Evolutionary conservation across 2,888 invertebrate genomes (phyloP).

Genomic region (Aproaerema taeniolella): DNA sequence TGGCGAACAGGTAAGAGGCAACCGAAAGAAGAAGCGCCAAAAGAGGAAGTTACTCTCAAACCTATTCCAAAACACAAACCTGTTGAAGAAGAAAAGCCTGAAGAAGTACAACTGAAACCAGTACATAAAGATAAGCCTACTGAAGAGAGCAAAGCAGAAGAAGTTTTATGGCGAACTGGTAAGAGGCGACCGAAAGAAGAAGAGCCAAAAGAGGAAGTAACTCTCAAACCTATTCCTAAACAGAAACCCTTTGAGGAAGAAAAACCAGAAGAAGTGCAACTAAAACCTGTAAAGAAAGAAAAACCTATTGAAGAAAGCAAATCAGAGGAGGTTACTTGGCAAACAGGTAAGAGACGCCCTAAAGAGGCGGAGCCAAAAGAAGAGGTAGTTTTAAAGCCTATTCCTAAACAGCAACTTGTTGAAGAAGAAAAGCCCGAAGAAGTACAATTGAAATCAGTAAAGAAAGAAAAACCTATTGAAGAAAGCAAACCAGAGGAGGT

Average conservation of each 20-base stretch:
- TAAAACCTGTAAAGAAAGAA: conserved; percentile 38
- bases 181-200: conserved; percentile 32
- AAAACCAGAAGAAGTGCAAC: conserved; percentile 32
- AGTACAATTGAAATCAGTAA: conserved; percentile 25
- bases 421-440: conserved; percentile 37
- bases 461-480: conserved; percentile 27
- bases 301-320: conserved; percentile 33
- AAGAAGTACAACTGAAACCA: conserved; percentile 47
- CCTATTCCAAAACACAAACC: conserved; percentile 40
- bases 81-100: conserved; percentile 37
- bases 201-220: conserved; percentile 50
- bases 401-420: conserved; percentile 31
- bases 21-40: conserved; percentile 36
- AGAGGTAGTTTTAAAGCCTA: conserved; percentile 31
- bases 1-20: conserved; percentile 39
- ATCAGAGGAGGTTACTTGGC: conserved; percentile 42
- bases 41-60: conserved; percentile 43
- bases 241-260: conserved; percentile 29
- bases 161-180: conserved; percentile 33
- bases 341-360: conserved; percentile 31
- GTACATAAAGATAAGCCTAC: conserved; percentile 31
- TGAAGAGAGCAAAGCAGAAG: conserved; percentile 50
- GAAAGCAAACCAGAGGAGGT: conserved; percentile 46
- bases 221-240: conserved; percentile 41
- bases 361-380: conserved; percentile 31